These are phyloP conservation scores for human DNA, from an alignment of 2,113 vertebrate species.

Conservation along the genomic window DNA sequence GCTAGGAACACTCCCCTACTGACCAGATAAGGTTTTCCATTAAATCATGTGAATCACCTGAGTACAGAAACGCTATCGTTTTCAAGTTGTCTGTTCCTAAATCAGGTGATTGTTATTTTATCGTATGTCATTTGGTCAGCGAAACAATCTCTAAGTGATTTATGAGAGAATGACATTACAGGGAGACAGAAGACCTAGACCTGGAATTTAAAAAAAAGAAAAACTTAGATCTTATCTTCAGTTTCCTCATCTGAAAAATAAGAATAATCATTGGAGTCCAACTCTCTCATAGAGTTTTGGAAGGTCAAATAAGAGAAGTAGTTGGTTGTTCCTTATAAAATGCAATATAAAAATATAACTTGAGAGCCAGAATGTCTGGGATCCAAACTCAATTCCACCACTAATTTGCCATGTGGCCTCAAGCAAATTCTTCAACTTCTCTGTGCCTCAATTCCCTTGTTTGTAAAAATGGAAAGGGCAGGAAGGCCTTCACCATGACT, in stretches of 20 bases:
- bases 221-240: not conserved
- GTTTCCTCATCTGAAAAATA: constrained; percentile 24
- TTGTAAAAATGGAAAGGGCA: not conserved
- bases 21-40: not conserved
- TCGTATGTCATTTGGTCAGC: not conserved
- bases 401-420: not conserved
- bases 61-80: not conserved
- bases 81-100: not conserved
- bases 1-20: not conserved
- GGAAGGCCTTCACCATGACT: not conserved
- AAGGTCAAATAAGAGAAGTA: not conserved
- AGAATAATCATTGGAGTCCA: not conserved
- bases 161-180: not conserved
- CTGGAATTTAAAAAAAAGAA: not conserved
- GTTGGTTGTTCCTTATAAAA: constrained; percentile 2
- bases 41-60: not conserved
- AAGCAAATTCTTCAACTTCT: not conserved
- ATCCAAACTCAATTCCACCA: not conserved
- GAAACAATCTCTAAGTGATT: constrained; percentile 9
- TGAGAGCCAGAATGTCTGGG: not conserved
- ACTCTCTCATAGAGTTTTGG: not conserved
- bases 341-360: not conserved
- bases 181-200: not conserved
- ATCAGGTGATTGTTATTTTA: not conserved
- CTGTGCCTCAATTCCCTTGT: not conserved